A percentile compares a stretch with the other conserved stretches of the same genome.
phyloP scores from a whole-genome alignment of 1,140 invertebrate genomes.

The Drosophila triauraria region DNA sequence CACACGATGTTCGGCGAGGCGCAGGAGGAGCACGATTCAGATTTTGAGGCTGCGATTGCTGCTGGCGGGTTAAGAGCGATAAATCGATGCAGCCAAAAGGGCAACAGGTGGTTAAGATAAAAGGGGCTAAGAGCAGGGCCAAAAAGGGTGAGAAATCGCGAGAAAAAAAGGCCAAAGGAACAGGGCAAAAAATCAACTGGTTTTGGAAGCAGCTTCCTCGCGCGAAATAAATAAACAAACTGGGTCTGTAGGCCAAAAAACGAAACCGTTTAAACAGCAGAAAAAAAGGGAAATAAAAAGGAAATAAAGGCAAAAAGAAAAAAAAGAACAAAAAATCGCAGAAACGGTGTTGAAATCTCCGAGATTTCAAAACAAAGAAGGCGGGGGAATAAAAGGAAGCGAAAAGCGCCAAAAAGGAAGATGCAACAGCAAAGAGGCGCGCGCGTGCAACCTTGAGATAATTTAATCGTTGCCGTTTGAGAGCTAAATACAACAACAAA shows the following conservation, averaged over 20 bases:
- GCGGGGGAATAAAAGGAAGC: constrained; percentile 23
- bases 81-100: constrained; percentile 64
- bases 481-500: constrained; percentile 35
- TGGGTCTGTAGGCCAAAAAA: constrained; percentile 50
- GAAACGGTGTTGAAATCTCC: constrained; percentile 25
- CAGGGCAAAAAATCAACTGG: constrained; percentile 4
- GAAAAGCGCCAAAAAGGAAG: constrained; percentile 30
- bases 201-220: constrained; percentile 5
- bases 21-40: constrained; percentile 55
- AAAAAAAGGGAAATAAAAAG: constrained; percentile 3
- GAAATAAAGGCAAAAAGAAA: neutral
- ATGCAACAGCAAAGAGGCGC: constrained; percentile 43
- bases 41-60: constrained; percentile 23
- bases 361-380: constrained; percentile 31
- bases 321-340: neutral
- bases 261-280: neutral
- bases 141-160: neutral
- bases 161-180: too few relatives aligned
- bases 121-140: constrained; percentile 8
- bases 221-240: constrained; percentile 8
- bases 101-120: constrained; percentile 63
- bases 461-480: constrained; percentile 76
- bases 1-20: constrained; percentile 41
- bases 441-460: constrained; percentile 81
- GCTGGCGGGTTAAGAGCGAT: constrained; percentile 42